phyloP scores from a whole-genome alignment of 1,140 invertebrate genomes.

The Zaprionus kolodkinae region DNA sequence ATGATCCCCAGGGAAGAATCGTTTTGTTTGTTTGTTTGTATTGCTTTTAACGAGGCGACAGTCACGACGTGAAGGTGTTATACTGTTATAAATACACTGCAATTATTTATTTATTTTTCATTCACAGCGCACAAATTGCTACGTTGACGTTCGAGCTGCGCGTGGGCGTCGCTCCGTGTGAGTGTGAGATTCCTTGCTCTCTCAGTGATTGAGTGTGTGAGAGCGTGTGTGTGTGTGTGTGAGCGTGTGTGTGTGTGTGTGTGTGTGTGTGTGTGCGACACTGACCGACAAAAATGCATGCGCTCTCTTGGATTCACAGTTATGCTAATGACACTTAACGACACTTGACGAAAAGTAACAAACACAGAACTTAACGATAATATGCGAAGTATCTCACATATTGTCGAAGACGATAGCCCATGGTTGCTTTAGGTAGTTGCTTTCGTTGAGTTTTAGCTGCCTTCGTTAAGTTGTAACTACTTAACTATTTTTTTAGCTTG shows the following conservation, averaged over 20 bases:
- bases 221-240: slow-evolving; percentile 1
- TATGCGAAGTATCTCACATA: slow-evolving; percentile 68
- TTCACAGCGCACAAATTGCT: slow-evolving; percentile 76
- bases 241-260: slow-evolving; percentile 27
- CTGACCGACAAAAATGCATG: slow-evolving; percentile 68
- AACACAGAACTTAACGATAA: slow-evolving; percentile 48
- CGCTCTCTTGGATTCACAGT: slow-evolving; percentile 9
- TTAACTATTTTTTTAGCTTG: not conserved
- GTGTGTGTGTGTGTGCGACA: slow-evolving; percentile 32
- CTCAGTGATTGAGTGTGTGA: slow-evolving; percentile 10
- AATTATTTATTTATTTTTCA: slow-evolving; percentile 68
- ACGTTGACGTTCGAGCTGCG: slow-evolving; percentile 48
- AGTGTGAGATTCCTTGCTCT: not conserved
- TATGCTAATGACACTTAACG: slow-evolving; percentile 54
- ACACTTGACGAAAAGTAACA: slow-evolving; percentile 54
- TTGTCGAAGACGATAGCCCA: slow-evolving; percentile 68
- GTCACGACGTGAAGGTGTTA: slow-evolving; percentile 33
- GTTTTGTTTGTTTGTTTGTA: slow-evolving; percentile 8
- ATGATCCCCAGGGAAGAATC: slow-evolving; percentile 30
- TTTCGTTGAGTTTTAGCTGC: not conserved
- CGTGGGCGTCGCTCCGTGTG: slow-evolving; percentile 29
- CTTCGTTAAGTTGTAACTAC: slow-evolving; percentile 4
- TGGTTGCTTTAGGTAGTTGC: slow-evolving; percentile 31
- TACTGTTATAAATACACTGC: slow-evolving; percentile 39
- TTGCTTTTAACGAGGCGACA: slow-evolving; percentile 26